Evolutionary conservation across 2,797 vertebrate genomes (phyloP).

Genomic region (Phylloscopus collybita): DNA sequence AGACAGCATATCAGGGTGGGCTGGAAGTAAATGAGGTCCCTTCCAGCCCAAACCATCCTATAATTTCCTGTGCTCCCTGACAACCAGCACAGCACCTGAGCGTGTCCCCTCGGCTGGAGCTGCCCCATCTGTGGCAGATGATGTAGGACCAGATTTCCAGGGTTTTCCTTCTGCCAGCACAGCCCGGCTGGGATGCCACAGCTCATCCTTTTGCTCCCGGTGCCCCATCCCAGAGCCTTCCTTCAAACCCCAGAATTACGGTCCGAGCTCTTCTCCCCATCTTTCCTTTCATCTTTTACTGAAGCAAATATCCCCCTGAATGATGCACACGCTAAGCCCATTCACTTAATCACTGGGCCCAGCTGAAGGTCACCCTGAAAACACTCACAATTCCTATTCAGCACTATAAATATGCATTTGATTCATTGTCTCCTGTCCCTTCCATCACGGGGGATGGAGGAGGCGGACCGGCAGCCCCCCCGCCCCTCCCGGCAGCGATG

Average conservation of each 20-base stretch:
- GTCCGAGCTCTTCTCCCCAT: neutral
- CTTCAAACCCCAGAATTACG: rapidly evolving
- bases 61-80: neutral
- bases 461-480: neutral
- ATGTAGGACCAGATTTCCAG: neutral
- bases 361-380: conserved; percentile 53
- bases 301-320: neutral
- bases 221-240: neutral
- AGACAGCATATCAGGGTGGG: neutral
- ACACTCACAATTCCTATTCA: neutral
- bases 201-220: neutral
- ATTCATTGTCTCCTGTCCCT: conserved; percentile 20
- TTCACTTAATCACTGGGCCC: neutral
- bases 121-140: neutral
- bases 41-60: neutral
- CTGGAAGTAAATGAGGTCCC: neutral
- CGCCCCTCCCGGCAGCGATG: neutral
- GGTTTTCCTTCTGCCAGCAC: neutral
- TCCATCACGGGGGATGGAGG: neutral
- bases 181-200: neutral
- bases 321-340: neutral
- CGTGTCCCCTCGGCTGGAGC: neutral
- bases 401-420: conserved; percentile 44
- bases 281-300: neutral
- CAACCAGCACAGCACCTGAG: neutral